Percentiles rank a stretch among this genome's conserved stretches.
phyloP scores from a whole-genome alignment of 1,140 invertebrate species.

The Andricus grossulariae region DNA sequence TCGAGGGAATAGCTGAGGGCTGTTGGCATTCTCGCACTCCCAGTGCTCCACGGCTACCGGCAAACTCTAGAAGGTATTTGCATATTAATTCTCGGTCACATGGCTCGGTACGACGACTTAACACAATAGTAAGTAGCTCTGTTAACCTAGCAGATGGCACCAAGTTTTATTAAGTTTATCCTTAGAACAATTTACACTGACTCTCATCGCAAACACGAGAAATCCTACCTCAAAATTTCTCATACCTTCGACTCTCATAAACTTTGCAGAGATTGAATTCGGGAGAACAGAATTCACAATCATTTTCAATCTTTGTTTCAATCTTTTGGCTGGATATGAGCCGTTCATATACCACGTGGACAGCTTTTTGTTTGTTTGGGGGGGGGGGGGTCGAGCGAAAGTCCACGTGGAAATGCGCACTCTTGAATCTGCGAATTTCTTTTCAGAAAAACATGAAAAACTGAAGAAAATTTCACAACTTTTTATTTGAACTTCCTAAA shows the following conservation, averaged over 20 bases:
- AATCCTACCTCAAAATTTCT: not conserved
- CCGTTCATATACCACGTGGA: too few species aligned
- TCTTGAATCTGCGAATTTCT: too few species aligned
- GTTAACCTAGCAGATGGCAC: conserved; percentile 27
- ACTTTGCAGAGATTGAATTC: not conserved
- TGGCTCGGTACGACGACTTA: conserved; percentile 46
- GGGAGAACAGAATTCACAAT: too few species aligned
- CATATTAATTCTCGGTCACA: conserved; percentile 65
- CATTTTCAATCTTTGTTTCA: too few species aligned
- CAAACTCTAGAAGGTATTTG: conserved; percentile 54
- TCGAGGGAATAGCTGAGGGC: conserved; percentile 30
- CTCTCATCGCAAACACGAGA: not conserved
- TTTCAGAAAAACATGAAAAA: too few species aligned
- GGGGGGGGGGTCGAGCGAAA: too few species aligned
- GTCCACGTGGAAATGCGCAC: too few species aligned
- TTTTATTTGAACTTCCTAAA: too few species aligned
- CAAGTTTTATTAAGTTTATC: conserved; percentile 19
- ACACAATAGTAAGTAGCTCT: conserved; percentile 31
- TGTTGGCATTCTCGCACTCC: conserved; percentile 38
- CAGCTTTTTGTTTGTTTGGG: too few species aligned
- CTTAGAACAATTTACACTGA: conserved; percentile 23
- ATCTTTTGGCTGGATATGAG: too few species aligned
- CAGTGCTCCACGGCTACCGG: conserved; percentile 26
- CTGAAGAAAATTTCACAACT: too few species aligned
- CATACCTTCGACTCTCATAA: not conserved